These are phyloP conservation scores for Lasioglossum pauxillum DNA, from an alignment of 2,888 invertebrate species.

Conservation along the genomic window DNA sequence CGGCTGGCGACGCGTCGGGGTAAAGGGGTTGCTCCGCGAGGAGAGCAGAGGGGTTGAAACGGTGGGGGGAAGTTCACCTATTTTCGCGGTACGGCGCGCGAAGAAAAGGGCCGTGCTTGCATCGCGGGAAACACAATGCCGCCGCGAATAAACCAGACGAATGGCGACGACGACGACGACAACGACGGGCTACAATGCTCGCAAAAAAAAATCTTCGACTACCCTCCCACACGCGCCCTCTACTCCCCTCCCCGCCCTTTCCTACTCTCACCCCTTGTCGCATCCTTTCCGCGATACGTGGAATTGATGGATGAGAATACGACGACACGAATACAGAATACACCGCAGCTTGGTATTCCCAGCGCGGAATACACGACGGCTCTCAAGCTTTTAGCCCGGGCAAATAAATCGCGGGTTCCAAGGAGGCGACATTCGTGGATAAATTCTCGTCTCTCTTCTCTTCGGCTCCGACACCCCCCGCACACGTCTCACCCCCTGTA, in stretches of 20 bases:
- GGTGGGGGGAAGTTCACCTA: slow-evolving; percentile 50
- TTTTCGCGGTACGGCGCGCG: slow-evolving; percentile 52
- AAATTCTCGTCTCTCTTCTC: slow-evolving; percentile 59
- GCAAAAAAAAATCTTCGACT: slow-evolving; percentile 48
- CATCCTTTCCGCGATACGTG: slow-evolving; percentile 60
- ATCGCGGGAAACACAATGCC: slow-evolving; percentile 53
- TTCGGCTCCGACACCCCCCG: slow-evolving; percentile 28
- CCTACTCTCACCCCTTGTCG: background rate
- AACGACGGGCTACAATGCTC: slow-evolving; percentile 40
- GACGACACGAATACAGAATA: slow-evolving; percentile 68
- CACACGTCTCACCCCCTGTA: background rate
- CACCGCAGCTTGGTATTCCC: slow-evolving; percentile 66
- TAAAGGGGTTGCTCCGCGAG: background rate
- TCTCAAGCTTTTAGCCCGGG: slow-evolving; percentile 74
- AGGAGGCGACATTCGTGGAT: slow-evolving; percentile 65
- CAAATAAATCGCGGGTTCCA: slow-evolving; percentile 73
- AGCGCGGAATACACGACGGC: slow-evolving; percentile 65
- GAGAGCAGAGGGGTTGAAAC: background rate
- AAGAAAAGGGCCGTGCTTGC: slow-evolving; percentile 57
- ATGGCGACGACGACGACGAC: slow-evolving; percentile 57
- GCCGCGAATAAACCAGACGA: slow-evolving; percentile 61
- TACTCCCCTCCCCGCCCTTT: background rate
- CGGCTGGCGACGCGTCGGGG: slow-evolving; percentile 3
- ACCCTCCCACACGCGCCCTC: background rate
- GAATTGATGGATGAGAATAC: slow-evolving; percentile 73